phyloP scores from a whole-genome alignment of 2,888 invertebrate species.

The Julus scandinavius region DNA sequence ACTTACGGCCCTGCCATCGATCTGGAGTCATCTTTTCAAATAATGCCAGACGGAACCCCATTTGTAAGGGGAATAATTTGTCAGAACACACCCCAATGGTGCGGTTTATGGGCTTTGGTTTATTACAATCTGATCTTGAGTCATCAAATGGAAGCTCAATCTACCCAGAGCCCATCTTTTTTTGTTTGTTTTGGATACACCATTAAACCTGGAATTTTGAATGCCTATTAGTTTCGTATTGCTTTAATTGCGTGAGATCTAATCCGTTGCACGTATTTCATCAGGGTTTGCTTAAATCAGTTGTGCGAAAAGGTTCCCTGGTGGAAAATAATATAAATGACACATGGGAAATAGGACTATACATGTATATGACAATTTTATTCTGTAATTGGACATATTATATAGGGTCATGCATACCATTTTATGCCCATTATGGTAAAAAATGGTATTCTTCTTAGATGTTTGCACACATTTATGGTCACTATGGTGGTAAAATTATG shows the following conservation, averaged over 20 bases:
- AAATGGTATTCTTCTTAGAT: too few relatives aligned
- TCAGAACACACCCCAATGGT: slow-evolving; percentile 1
- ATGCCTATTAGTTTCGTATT: background rate
- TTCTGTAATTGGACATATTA: too few relatives aligned
- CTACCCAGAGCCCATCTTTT: background rate
- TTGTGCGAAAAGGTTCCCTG: too few relatives aligned
- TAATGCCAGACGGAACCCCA: background rate
- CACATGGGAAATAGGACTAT: too few relatives aligned
- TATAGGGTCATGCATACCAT: too few relatives aligned
- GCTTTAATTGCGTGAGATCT: background rate
- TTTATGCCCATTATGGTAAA: too few relatives aligned
- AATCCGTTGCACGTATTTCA: background rate
- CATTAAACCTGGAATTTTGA: background rate
- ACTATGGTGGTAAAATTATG: too few relatives aligned
- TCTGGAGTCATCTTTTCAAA: slow-evolving; percentile 43
- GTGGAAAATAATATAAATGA: too few relatives aligned
- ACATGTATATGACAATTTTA: too few relatives aligned
- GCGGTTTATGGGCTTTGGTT: slow-evolving; percentile 10
- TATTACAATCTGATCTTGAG: slow-evolving; percentile 19
- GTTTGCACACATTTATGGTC: too few relatives aligned
- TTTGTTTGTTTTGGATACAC: background rate
- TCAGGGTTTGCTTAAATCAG: background rate
- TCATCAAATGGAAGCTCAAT: background rate
- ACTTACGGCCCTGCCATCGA: background rate
- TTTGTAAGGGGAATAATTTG: background rate